A percentile compares a stretch with the other conserved stretches of the same genome.
These are phyloP conservation scores for Lophius americanus DNA, from an alignment of 2,797 vertebrate genomes.

Conservation along the genomic window DNA sequence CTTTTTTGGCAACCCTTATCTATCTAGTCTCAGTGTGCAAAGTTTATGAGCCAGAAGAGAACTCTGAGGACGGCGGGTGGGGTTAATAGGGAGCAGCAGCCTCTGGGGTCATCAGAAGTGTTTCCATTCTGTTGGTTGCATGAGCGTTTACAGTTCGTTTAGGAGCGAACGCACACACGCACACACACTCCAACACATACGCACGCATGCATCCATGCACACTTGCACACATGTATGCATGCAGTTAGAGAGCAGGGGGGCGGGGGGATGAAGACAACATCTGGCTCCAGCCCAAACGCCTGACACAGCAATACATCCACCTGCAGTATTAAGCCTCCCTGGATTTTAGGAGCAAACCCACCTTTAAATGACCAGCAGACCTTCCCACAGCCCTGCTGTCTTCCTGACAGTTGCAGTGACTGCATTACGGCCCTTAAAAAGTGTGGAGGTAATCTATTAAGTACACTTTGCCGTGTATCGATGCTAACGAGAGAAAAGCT, in stretches of 20 bases:
- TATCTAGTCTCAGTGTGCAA: constrained; percentile 49
- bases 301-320: constrained; percentile 69
- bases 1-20: constrained; percentile 50
- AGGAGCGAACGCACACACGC: constrained; percentile 11
- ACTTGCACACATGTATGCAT: constrained; percentile 4
- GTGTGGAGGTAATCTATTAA: constrained; percentile 26
- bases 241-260: neutral
- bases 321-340: constrained; percentile 62
- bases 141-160: constrained; percentile 30
- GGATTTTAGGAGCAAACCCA: constrained; percentile 64
- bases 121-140: constrained; percentile 51
- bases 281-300: constrained; percentile 62
- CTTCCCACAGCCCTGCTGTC: constrained; percentile 41
- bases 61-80: constrained; percentile 54
- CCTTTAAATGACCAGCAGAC: constrained; percentile 62
- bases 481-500: constrained; percentile 2
- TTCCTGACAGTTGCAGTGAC: constrained; percentile 15
- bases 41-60: constrained; percentile 59
- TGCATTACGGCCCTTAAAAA: constrained; percentile 19
- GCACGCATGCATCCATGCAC: neutral
- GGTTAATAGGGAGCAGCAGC: constrained; percentile 72
- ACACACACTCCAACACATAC: constrained; percentile 21
- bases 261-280: constrained; percentile 42
- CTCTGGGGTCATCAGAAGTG: constrained; percentile 60
- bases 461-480: constrained; percentile 12